Evolutionary conservation across 2,113 vertebrate species (phyloP).

Genomic region (Hystrix cristata): DNA sequence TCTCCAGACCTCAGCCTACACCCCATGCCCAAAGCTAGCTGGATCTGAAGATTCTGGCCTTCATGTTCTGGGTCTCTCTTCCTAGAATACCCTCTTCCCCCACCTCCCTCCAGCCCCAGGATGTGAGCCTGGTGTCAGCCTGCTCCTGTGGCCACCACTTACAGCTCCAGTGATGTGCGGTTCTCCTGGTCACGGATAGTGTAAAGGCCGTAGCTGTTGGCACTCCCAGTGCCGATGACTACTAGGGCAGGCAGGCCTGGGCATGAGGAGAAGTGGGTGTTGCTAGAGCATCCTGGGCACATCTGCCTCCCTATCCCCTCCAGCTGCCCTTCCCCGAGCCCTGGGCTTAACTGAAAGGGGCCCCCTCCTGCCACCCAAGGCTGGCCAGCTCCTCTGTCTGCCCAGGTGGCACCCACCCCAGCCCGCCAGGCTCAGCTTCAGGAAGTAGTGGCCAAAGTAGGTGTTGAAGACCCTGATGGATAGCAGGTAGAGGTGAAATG

Average conservation of each 20-base stretch:
- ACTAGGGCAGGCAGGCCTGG: slow-evolving; percentile 84
- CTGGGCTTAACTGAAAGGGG: neutral
- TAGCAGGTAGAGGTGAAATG: slow-evolving; percentile 91
- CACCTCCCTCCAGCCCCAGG: neutral
- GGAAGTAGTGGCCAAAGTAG: slow-evolving; percentile 86
- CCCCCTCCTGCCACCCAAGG: neutral
- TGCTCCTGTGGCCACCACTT: slow-evolving; percentile 10
- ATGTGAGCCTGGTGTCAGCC: neutral
- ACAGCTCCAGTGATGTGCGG: slow-evolving; percentile 77
- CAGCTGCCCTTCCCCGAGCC: neutral
- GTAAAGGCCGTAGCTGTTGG: slow-evolving; percentile 82
- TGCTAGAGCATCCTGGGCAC: neutral
- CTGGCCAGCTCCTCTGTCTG: accelerated
- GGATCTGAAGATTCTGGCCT: neutral
- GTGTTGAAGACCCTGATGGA: slow-evolving; percentile 84
- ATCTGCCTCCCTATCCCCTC: neutral
- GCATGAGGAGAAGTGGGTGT: neutral
- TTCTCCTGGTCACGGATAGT: neutral
- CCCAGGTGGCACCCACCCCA: slow-evolving; percentile 88
- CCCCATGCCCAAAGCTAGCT: neutral
- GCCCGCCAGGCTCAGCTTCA: slow-evolving; percentile 88
- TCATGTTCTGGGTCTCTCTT: neutral
- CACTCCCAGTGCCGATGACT: slow-evolving; percentile 78
- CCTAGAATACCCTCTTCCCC: neutral
- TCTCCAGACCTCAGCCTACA: slow-evolving; percentile 12